phyloP scores from a whole-genome alignment of 2,888 invertebrate species.

The Phorcus lineatus region DNA sequence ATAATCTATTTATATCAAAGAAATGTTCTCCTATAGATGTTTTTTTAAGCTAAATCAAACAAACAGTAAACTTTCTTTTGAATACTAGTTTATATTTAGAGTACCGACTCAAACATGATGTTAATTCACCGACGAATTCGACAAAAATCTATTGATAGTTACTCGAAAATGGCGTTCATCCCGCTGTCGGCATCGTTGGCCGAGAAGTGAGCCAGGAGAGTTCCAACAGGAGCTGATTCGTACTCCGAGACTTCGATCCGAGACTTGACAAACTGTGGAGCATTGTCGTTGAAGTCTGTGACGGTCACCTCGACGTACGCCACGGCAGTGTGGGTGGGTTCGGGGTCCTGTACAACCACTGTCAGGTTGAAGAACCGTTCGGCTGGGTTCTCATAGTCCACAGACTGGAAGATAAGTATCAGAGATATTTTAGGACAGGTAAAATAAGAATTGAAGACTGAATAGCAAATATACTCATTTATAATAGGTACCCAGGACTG shows the following conservation, averaged over 20 bases:
- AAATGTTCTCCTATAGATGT: too few relatives aligned
- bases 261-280: constrained; percentile 86
- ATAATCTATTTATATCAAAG: too few relatives aligned
- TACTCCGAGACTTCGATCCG: constrained; percentile 81
- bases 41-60: too few relatives aligned
- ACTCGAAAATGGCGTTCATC: constrained; percentile 78
- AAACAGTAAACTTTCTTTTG: too few relatives aligned
- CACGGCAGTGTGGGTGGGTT: constrained; percentile 81
- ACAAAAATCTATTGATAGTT: constrained; percentile 35
- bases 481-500: too few relatives aligned
- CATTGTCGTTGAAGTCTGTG: constrained; percentile 99
- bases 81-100: too few relatives aligned
- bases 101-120: too few relatives aligned
- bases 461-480: too few relatives aligned
- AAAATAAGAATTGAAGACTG: background rate
- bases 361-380: constrained; percentile 71
- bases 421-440: background rate
- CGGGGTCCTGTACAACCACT: constrained; percentile 68
- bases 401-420: constrained; percentile 53
- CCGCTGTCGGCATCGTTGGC: constrained; percentile 97
- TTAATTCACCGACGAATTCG: too few relatives aligned
- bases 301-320: constrained; percentile 97
- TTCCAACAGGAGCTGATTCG: constrained; percentile 94
- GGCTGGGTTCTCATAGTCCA: constrained; percentile 68
- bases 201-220: constrained; percentile 92